A percentile compares a stretch with the other conserved stretches of the same genome.
Evolutionary conservation across 2,797 vertebrate genomes (phyloP).

Genomic region (Cynopterus sphinx): DNA sequence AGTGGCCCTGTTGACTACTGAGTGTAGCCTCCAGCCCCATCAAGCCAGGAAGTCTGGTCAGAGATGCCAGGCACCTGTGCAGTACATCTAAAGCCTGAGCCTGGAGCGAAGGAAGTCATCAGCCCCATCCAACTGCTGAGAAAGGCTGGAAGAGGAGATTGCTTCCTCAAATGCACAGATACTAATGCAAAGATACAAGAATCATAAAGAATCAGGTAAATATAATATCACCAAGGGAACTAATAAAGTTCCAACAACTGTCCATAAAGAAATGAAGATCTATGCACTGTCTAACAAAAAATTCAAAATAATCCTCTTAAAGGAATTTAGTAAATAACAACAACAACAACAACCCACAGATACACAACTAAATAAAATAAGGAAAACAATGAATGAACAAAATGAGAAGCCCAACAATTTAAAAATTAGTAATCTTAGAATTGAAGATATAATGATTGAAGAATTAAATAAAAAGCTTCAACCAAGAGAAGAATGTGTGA

Average conservation of each 20-base stretch:
- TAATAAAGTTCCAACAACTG: neutral
- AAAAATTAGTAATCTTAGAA: neutral
- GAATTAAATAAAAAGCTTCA: neutral
- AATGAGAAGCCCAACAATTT: neutral
- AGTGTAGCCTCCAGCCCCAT: neutral
- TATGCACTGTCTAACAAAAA: neutral
- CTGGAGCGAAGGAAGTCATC: neutral
- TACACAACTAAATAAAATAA: neutral
- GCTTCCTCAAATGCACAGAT: neutral
- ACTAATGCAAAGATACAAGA: neutral
- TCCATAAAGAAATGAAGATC: neutral
- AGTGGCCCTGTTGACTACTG: neutral
- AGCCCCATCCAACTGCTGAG: neutral
- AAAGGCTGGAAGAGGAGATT: neutral
- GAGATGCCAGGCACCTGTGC: neutral
- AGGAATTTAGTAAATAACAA: neutral
- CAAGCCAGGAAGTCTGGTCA: neutral
- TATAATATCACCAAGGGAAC: neutral
- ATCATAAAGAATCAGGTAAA: neutral
- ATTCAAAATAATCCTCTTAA: neutral
- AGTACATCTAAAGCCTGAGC: neutral
- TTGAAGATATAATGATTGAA: neutral
- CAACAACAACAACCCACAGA: neutral
- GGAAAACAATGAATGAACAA: neutral
- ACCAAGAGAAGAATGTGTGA: neutral